phyloP scores from a whole-genome alignment of 2,797 vertebrate species.

The Rallus crepitans region DNA sequence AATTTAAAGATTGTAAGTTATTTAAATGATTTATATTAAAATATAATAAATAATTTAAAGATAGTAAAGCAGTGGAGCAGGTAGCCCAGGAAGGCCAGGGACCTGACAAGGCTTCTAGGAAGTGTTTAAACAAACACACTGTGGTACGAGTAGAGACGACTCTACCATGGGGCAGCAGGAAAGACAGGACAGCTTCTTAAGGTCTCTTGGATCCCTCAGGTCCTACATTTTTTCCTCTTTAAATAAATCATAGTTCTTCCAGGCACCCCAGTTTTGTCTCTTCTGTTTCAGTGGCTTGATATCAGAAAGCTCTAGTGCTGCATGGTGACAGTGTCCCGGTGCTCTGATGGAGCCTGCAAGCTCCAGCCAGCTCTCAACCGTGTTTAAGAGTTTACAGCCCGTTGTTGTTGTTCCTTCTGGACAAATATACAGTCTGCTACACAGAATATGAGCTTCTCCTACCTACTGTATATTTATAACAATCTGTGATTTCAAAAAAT shows the following conservation, averaged over 20 bases:
- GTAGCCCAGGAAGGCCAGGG: neutral
- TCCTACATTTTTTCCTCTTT: neutral
- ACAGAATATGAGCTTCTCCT: conserved; percentile 8
- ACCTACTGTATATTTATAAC: conserved; percentile 20
- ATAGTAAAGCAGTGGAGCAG: neutral
- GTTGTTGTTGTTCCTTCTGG: conserved; percentile 1
- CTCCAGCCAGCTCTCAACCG: neutral
- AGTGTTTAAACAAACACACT: neutral
- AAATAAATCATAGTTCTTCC: neutral
- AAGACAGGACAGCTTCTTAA: neutral
- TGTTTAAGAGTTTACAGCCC: neutral
- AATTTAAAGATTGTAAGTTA: neutral
- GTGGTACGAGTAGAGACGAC: accelerated
- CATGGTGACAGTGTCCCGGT: accelerated
- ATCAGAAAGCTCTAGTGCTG: neutral
- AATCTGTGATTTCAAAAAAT: neutral
- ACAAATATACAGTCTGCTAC: neutral
- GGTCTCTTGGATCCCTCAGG: neutral
- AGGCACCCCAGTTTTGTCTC: neutral
- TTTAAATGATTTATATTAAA: too few species aligned
- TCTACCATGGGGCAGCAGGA: neutral
- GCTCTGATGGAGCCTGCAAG: neutral
- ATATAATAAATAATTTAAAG: neutral
- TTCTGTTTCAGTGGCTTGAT: accelerated
- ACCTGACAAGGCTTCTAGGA: neutral